Conservation (phyloP, 2,797 vertebrate genomes). For the Mallotus villosus region DNA sequence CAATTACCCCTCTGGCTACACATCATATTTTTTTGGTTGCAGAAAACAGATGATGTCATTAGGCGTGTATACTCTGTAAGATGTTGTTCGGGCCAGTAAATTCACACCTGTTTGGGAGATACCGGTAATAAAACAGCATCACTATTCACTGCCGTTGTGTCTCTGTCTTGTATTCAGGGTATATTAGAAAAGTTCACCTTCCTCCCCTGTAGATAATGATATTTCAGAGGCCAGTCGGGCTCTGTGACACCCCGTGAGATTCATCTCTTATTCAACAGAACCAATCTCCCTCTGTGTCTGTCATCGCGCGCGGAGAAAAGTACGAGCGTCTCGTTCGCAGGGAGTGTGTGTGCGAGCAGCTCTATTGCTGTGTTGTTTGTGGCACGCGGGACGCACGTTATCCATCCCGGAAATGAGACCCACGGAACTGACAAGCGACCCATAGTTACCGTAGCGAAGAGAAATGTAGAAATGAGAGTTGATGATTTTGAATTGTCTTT, state of each 20-base stretch:
- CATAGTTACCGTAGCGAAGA: neutral
- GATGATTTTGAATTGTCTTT: no score
- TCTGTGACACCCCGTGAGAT: slow-evolving; percentile 66
- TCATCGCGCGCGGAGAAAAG: slow-evolving; percentile 60
- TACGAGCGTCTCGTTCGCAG: slow-evolving; percentile 59
- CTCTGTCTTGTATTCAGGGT: slow-evolving; percentile 59
- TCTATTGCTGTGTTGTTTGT: slow-evolving; percentile 52
- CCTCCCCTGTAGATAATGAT: slow-evolving; percentile 73
- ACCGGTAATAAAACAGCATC: slow-evolving; percentile 55
- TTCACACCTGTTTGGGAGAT: slow-evolving; percentile 37
- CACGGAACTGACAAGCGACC: slow-evolving; percentile 29
- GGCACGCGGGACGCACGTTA: slow-evolving; percentile 39
- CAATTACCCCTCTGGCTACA: slow-evolving; percentile 40
- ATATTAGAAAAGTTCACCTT: slow-evolving; percentile 75
- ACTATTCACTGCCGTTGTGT: slow-evolving; percentile 48
- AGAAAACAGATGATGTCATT: slow-evolving; percentile 50
- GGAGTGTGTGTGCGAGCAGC: slow-evolving; percentile 33
- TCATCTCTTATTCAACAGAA: slow-evolving; percentile 77
- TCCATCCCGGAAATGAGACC: slow-evolving; percentile 63
- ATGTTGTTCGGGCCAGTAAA: neutral
- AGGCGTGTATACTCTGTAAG: slow-evolving; percentile 32
- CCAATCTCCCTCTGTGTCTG: slow-evolving; percentile 72
- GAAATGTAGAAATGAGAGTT: neutral
- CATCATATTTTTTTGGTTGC: slow-evolving; percentile 36
- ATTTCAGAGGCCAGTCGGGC: slow-evolving; percentile 67